phyloP scores from a whole-genome alignment of 1,140 invertebrate species.

The Aphaenogaster ashmeadi region DNA sequence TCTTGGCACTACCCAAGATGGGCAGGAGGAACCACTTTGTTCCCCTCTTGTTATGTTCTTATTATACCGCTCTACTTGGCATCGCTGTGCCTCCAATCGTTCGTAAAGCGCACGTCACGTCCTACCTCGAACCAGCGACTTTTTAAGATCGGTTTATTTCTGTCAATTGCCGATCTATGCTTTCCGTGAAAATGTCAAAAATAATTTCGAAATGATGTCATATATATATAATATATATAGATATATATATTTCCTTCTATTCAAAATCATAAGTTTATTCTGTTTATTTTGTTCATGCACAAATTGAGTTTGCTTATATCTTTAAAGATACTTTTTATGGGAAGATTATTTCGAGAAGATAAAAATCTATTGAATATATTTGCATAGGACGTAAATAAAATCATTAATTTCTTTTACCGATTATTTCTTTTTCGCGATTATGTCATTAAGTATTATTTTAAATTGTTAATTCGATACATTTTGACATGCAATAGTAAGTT shows the following conservation, averaged over 20 bases:
- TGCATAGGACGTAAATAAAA: background rate
- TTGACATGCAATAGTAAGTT: background rate
- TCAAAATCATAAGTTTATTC: background rate
- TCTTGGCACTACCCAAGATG: conserved; percentile 35
- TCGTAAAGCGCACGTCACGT: conserved; percentile 43
- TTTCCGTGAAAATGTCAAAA: background rate
- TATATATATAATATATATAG: too few relatives aligned
- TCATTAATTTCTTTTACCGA: background rate
- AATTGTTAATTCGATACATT: background rate
- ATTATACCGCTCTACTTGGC: conserved; percentile 58
- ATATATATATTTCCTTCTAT: background rate
- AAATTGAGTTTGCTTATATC: background rate
- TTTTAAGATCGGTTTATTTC: background rate
- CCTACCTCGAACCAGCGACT: background rate
- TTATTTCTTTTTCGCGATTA: background rate
- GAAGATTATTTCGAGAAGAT: background rate
- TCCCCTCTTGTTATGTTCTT: conserved; percentile 51
- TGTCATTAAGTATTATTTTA: background rate
- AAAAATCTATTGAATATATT: background rate
- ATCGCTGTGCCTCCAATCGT: conserved; percentile 44
- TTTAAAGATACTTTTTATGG: background rate
- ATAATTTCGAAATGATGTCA: background rate
- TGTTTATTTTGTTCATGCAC: background rate
- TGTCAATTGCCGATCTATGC: conserved; percentile 10
- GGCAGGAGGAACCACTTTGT: conserved; percentile 47